A percentile compares a stretch with the other conserved stretches of the same genome.
phyloP scores from a whole-genome alignment of 2,113 vertebrate species.

The Corvus cornix region DNA sequence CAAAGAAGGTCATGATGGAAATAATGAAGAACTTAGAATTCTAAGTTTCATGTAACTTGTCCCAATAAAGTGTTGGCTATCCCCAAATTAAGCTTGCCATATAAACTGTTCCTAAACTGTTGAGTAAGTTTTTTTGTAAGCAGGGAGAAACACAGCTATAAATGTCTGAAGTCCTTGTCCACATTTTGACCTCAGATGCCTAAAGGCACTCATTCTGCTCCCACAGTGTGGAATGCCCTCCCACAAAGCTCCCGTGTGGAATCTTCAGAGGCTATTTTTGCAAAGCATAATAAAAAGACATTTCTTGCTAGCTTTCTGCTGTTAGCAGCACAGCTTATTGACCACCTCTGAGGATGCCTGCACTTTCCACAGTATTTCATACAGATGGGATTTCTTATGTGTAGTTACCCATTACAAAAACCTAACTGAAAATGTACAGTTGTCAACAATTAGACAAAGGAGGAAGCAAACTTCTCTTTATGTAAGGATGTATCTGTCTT shows the following conservation, averaged over 20 bases:
- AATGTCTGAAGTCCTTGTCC: conserved; percentile 22
- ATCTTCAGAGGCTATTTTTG: conserved; percentile 3
- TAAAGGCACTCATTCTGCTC: conserved; percentile 29
- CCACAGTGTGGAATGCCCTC: conserved; percentile 41
- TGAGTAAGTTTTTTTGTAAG: background rate
- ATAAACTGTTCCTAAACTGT: conserved; percentile 8
- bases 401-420: background rate
- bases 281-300: conserved; percentile 27
- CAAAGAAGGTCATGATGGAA: background rate
- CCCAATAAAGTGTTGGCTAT: background rate
- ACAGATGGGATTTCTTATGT: background rate
- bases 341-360: background rate
- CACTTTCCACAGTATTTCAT: background rate
- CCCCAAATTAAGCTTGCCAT: conserved; percentile 5
- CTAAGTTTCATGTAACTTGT: background rate
- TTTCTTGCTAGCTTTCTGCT: conserved; percentile 33
- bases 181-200: conserved; percentile 22
- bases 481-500: conserved; percentile 3
- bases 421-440: conserved; percentile 15
- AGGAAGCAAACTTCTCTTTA: conserved; percentile 36
- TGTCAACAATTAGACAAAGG: background rate
- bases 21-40: background rate
- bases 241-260: conserved; percentile 10
- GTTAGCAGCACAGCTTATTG: background rate
- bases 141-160: conserved; percentile 43